Evolutionary conservation across 1,140 invertebrate genomes (phyloP), one percentile per base, ranked within the genome.

Genomic region (Drosophila sproati): DNA sequence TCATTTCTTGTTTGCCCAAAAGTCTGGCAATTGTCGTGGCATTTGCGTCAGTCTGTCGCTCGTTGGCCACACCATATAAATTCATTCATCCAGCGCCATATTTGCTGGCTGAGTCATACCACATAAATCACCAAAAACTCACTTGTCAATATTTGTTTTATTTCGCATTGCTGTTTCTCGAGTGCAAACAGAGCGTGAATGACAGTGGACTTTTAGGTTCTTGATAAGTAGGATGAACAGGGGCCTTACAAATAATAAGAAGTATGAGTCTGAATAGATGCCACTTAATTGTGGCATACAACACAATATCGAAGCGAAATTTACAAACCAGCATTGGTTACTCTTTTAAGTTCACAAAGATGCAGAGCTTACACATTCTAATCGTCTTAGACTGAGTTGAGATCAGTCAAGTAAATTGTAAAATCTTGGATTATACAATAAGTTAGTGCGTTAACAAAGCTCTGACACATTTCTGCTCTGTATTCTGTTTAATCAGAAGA

Each of bases 91-190:
- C 70, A 78, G 61, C 66, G 73, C 45, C 80, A 73, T 64, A 56
- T 47, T 51, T 5, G 20, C 39, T 60, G 37, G 48, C 75, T 87
- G 82, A 87, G 76, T 88, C 80, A 88, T 77, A 69, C 64, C 82
- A 88, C 77, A 88, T 87, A 88, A 87, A 88, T 87, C 83, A 88
- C 59, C 61, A 55, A 73, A 78, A 73, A 52, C 68, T 76, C 82
- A 87, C 76, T 72, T 86, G 82, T 82, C 83, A 87, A 87, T 87
- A 87, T 87, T 88, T 82, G 79, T 87, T 87, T 88, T 77, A 80
- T 79, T 88, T 82, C 77, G 50, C 73, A 80, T 79, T 28, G 37
- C 12, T 73, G 57, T 56, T 59, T 54, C 57, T 61, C 52, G 60
- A 50, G 48, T 55, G 78, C 79, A 64, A 80, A 67, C 64, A 71